phyloP scores from a whole-genome alignment of 2,113 vertebrate genomes.

The Pseudorasbora parva region DNA sequence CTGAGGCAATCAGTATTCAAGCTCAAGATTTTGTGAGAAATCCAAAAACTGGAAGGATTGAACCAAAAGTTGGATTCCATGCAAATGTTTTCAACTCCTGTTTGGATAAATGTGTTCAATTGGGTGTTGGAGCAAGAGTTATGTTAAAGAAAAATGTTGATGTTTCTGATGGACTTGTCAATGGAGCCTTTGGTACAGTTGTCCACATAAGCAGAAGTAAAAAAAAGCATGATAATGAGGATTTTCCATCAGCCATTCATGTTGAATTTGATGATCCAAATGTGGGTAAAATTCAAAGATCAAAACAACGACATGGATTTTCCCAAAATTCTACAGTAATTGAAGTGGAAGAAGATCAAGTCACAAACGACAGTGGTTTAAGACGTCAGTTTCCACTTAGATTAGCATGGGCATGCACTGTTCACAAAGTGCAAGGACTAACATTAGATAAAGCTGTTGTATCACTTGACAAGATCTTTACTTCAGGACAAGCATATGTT shows the following conservation, averaged over 20 bases:
- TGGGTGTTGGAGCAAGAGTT: not conserved
- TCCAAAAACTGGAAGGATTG: no score
- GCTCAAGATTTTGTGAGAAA: no score
- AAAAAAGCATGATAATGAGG: not conserved
- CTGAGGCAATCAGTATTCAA: no score
- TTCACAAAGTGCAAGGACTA: conserved; percentile 45
- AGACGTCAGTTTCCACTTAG: not conserved
- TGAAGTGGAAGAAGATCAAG: conserved; percentile 29
- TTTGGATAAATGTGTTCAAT: no score
- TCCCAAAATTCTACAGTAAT: conserved; percentile 18
- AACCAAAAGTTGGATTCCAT: no score
- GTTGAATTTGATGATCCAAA: conserved; percentile 35
- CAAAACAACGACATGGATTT: not conserved
- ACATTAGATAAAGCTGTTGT: conserved; percentile 41
- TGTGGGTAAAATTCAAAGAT: conserved; percentile 11
- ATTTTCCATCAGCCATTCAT: conserved; percentile 17
- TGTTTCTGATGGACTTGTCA: conserved; percentile 45
- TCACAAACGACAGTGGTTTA: not conserved
- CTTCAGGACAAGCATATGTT: no score
- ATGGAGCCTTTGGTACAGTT: no score
- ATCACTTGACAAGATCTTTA: conserved; percentile 39
- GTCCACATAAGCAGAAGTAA: not conserved
- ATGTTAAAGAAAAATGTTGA: conserved; percentile 39
- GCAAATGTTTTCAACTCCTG: no score
- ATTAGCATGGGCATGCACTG: not conserved